A percentile compares a stretch with the other conserved stretches of the same genome.
Conservation (phyloP, 2,888 invertebrate genomes). For the Apomyelois bistriatella region DNA sequence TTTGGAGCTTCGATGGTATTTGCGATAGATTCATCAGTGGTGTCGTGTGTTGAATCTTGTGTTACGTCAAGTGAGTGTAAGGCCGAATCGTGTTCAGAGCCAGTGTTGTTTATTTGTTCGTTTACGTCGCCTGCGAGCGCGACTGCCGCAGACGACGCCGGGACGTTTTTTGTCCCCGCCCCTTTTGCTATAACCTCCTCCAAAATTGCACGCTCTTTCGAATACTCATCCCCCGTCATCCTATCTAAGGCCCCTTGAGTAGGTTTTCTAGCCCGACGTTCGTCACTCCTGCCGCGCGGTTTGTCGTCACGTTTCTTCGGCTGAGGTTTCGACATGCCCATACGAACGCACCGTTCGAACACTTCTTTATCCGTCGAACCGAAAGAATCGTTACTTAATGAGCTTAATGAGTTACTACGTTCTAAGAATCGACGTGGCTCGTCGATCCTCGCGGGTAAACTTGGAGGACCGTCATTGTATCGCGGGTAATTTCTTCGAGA, state of each 20-base stretch:
- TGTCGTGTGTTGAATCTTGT: neutral
- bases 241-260: slow-evolving; percentile 39
- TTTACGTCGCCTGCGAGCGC: slow-evolving; percentile 71
- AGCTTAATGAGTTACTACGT: slow-evolving; percentile 50
- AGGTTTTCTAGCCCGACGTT: slow-evolving; percentile 17
- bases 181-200: slow-evolving; percentile 85
- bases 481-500: neutral
- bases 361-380: slow-evolving; percentile 84
- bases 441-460: slow-evolving; percentile 42
- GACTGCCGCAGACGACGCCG: slow-evolving; percentile 85
- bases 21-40: neutral
- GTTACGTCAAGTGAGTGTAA: slow-evolving; percentile 36
- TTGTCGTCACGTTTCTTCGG: slow-evolving; percentile 28
- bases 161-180: slow-evolving; percentile 85
- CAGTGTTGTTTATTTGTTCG: slow-evolving; percentile 60
- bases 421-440: slow-evolving; percentile 25
- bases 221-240: slow-evolving; percentile 48
- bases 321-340: slow-evolving; percentile 81
- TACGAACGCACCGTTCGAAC: slow-evolving; percentile 88
- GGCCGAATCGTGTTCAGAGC: slow-evolving; percentile 52
- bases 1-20: slow-evolving; percentile 7
- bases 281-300: slow-evolving; percentile 26
- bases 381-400: slow-evolving; percentile 74
- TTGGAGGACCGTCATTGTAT: slow-evolving; percentile 31
- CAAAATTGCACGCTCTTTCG: slow-evolving; percentile 57